These are phyloP conservation scores for Cervus canadensis DNA, from an alignment of 2,113 vertebrate genomes.

Conservation along the genomic window DNA sequence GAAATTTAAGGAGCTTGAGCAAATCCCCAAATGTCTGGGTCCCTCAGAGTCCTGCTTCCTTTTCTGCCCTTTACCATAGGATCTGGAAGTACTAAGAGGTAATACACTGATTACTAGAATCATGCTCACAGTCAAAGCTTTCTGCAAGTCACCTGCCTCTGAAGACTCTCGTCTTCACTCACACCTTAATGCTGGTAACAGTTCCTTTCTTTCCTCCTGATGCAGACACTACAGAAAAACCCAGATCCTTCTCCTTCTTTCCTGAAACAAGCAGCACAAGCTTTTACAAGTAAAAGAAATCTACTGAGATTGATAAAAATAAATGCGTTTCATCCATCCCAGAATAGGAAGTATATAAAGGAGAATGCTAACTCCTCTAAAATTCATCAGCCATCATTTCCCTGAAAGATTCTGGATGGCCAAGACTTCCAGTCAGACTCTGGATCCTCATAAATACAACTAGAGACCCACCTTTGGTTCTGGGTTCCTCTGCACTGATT, in stretches of 20 bases:
- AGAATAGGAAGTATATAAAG: not conserved
- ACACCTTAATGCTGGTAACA: not conserved
- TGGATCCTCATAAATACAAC: not conserved
- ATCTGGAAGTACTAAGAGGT: not conserved
- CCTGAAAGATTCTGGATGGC: not conserved
- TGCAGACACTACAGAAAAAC: not conserved
- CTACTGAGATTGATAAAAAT: not conserved
- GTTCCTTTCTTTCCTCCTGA: not conserved
- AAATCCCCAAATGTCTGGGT: not conserved
- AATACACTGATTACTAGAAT: not conserved
- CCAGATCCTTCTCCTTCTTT: not conserved
- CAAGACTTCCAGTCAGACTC: not conserved
- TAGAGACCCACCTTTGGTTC: too few relatives aligned
- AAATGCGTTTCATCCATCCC: not conserved
- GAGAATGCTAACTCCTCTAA: not conserved
- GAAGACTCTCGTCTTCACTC: not conserved
- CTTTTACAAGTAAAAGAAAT: not conserved
- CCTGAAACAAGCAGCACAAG: not conserved
- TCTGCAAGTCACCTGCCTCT: not conserved
- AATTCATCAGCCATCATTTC: not conserved
- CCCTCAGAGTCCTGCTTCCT: not conserved
- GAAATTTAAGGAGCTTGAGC: not conserved
- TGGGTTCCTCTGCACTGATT: not conserved
- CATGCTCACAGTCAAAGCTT: not conserved
- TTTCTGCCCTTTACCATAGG: not conserved